Base-by-base conservation (phyloP, 2,888 invertebrate species). In the Glyphotaelius pellucidus region DNA sequence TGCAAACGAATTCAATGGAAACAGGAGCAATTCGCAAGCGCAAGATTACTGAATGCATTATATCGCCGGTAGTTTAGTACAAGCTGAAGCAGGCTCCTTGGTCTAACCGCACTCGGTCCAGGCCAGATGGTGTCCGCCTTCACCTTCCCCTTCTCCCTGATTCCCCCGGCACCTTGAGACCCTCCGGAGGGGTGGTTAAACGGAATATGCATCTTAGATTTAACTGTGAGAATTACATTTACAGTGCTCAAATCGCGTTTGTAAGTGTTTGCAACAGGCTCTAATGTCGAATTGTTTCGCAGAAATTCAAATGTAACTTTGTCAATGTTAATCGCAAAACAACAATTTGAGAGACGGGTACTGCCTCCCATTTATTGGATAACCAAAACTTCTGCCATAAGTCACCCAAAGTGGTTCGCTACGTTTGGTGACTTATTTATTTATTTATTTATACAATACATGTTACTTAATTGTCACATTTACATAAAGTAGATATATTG, bases 21-120 rank as follows among this genome's bases (percentile, higher is more conserved):
- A 86, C 30, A 31, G 38, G 79, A 35, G 47, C n/a, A 90, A 80
- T 81, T 90, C 38, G 31, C 80, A 80, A 81, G 90, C 38, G 81
- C 90, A 81, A 83, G 90, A 80, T 90, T 83, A 83, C 81, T 81
- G 81, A 90, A 90, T 90, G 90, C 90, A 90, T 81, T 90, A 81
- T 80, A 32, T 42, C 19, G 88, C 42, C 9, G 90, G 81, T 90
- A 90, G 90, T 80, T 35, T 15, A 81, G 81, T n/a, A 42, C 47
- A 83, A 30, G 90, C 81, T 89, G 25, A 79, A 80, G 80, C 88
- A 38, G n/a, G 67, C 79, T 89, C 79, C 67, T 89, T 67, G 88
- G 88, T 30, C 88, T 80, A 38, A 89, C 88, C 80, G 80, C 79
- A 89, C 15, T 80, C 79, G 12, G 88, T 15, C 52, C 12, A 19